Conservation (phyloP, 1,140 invertebrate genomes). For the Pseudachorutes palmiensis region DNA sequence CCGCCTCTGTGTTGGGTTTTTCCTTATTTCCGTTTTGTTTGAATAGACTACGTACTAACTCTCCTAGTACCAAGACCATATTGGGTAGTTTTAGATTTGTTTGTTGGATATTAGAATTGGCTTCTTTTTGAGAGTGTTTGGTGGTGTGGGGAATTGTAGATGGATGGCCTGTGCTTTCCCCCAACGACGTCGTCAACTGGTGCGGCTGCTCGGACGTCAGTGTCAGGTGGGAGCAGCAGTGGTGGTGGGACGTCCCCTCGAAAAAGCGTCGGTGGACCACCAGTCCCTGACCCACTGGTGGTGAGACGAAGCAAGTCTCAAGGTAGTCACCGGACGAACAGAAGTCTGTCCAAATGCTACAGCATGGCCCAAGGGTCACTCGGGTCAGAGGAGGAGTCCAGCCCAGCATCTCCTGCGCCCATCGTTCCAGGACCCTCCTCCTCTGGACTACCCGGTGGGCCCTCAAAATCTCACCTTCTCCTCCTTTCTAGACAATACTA, state of each 20-base stretch:
- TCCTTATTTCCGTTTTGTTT: neutral
- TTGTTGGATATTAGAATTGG: too few relatives aligned
- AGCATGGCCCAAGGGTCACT: slow-evolving; percentile 63
- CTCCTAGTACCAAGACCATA: too few relatives aligned
- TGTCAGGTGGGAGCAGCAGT: slow-evolving; percentile 41
- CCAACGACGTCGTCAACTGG: slow-evolving; percentile 48
- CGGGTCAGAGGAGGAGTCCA: slow-evolving; percentile 43
- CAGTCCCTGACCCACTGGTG: slow-evolving; percentile 32
- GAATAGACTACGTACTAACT: neutral
- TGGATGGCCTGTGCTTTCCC: slow-evolving; percentile 67
- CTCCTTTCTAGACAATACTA: slow-evolving; percentile 70
- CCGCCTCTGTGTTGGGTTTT: slow-evolving; percentile 14
- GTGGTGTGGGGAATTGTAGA: slow-evolving; percentile 47
- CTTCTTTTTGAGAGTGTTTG: neutral
- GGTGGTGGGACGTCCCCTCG: slow-evolving; percentile 36
- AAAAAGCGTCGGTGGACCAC: slow-evolving; percentile 39
- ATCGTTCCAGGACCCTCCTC: slow-evolving; percentile 38
- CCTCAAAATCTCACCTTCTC: slow-evolving; percentile 38
- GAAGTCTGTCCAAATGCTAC: slow-evolving; percentile 74
- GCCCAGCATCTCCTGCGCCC: slow-evolving; percentile 43
- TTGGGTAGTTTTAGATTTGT: too few relatives aligned
- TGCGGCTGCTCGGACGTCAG: slow-evolving; percentile 40
- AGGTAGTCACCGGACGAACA: slow-evolving; percentile 60
- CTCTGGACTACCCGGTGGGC: slow-evolving; percentile 28
- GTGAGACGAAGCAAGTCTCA: slow-evolving; percentile 69